phyloP scores from a whole-genome alignment of 2,113 vertebrate genomes.

The Caloenas nicobarica region DNA sequence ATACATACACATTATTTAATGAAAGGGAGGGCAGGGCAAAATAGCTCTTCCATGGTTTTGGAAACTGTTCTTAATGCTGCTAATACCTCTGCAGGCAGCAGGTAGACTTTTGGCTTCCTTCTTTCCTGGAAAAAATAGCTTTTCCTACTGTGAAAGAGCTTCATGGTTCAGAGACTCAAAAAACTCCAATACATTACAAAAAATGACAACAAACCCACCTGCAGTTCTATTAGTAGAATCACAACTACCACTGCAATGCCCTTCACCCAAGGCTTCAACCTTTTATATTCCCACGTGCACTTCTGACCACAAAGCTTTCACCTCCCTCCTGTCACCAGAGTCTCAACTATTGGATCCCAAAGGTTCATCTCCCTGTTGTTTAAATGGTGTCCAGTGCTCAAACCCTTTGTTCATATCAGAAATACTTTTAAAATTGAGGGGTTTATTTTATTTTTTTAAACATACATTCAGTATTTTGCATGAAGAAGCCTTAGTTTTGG shows the following conservation, averaged over 20 bases:
- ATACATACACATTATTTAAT: not conserved
- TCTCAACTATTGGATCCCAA: not conserved
- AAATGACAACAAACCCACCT: not conserved
- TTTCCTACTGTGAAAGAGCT: not conserved
- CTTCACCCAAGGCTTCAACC: not conserved
- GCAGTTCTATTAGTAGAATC: not conserved
- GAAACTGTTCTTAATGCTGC: not conserved
- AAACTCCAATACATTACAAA: not conserved
- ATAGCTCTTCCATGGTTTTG: not conserved
- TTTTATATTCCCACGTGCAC: not conserved
- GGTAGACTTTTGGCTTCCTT: not conserved
- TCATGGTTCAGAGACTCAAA: not conserved
- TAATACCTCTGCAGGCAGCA: not conserved
- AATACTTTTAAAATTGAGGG: not conserved
- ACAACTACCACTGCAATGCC: not conserved
- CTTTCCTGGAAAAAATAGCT: not conserved
- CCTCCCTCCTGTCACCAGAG: not conserved
- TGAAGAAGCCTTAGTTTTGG: not conserved
- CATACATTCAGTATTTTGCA: not conserved
- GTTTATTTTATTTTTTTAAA: not conserved
- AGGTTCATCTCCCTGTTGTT: not conserved
- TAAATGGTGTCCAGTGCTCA: not conserved
- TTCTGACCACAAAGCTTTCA: not conserved
- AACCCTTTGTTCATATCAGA: not conserved
- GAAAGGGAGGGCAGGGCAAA: not conserved